phyloP scores from a whole-genome alignment of 2,113 vertebrate species.

The crab-eating macaque (Macaca fascicularis) region T2T-MFA8v1.1 NC_088376.1:127390501-127391000 shows the following conservation, averaged over 20 bases:
- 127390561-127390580: conserved; percentile 18
- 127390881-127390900: neutral
- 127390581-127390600: conserved; percentile 56
- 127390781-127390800: conserved; percentile 42
- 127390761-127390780: conserved; percentile 18
- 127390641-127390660: neutral
- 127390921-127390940: neutral
- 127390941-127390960: neutral
- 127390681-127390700: conserved; percentile 21
- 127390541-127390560: conserved; percentile 57
- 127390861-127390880: neutral
- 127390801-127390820: conserved; percentile 63
- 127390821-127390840: conserved; percentile 26
- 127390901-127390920: neutral
- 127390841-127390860: conserved; percentile 46
- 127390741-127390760: neutral
- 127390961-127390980: neutral
- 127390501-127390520: conserved; percentile 61
- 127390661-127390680: conserved; percentile 34
- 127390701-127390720: conserved; percentile 50
- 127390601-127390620: conserved; percentile 49
- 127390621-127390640: conserved; percentile 47
- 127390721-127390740: conserved; percentile 51
- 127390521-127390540: conserved; percentile 41
- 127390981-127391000: neutral